Conservation (phyloP, 2,113 vertebrate genomes). For the Dicrurus megarhynchus region DNA sequence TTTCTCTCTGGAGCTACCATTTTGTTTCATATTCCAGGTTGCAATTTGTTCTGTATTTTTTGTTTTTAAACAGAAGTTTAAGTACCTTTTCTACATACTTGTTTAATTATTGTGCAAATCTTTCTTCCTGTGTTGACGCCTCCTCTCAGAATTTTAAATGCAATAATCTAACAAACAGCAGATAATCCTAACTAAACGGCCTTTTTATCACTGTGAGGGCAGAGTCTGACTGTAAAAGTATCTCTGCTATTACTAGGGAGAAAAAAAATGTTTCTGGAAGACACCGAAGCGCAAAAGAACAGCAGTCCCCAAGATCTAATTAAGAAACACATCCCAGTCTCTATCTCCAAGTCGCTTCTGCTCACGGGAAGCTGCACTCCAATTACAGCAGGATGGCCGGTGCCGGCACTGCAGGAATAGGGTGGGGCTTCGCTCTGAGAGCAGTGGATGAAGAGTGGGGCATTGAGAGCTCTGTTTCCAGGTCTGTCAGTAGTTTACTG, state of each 20-base stretch:
- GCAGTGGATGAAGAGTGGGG: not conserved
- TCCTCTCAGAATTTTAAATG: not conserved
- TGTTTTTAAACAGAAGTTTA: not conserved
- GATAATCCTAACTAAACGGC: not conserved
- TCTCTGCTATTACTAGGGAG: not conserved
- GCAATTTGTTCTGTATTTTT: not conserved
- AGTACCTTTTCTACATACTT: not conserved
- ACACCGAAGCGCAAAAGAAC: not conserved
- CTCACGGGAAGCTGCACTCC: not conserved
- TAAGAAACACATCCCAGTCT: not conserved
- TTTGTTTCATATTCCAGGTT: not conserved
- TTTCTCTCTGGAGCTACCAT: not conserved
- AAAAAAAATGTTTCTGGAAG: not conserved
- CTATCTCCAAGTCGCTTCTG: accelerated
- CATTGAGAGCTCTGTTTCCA: not conserved
- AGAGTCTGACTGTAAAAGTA: not conserved
- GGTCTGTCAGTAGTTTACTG: not conserved
- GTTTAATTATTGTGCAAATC: not conserved
- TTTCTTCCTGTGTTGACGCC: not conserved
- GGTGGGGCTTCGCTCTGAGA: not conserved
- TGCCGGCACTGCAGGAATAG: not conserved
- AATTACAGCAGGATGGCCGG: not conserved
- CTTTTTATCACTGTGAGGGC: not conserved
- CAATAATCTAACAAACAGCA: not conserved
- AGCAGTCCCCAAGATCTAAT: not conserved